phyloP scores from a whole-genome alignment of 2,888 invertebrate species.

The Operophtera brumata region DNA sequence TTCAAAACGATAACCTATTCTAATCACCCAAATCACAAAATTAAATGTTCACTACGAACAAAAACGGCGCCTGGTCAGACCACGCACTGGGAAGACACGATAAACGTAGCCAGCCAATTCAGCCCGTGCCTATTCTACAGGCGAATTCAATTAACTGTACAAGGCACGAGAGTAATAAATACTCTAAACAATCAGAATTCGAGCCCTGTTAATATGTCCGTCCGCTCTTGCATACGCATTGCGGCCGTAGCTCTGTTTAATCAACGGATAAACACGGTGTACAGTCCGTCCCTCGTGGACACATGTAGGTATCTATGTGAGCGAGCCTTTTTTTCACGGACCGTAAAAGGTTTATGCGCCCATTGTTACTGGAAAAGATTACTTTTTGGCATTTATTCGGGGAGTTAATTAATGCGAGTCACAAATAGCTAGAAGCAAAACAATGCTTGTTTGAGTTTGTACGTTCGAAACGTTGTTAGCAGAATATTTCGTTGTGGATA shows the following conservation, averaged over 20 bases:
- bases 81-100: conserved; percentile 68
- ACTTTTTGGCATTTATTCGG: conserved; percentile 61
- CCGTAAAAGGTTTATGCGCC: conserved; percentile 62
- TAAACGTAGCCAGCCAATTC: conserved; percentile 69
- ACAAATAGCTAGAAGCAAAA: conserved; percentile 48
- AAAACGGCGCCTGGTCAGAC: conserved; percentile 52
- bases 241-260: conserved; percentile 76
- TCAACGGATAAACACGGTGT: conserved; percentile 75
- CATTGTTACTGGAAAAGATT: conserved; percentile 59
- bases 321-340: conserved; percentile 43
- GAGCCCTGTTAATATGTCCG: conserved; percentile 79
- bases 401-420: conserved; percentile 63
- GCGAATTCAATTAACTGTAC: conserved; percentile 80
- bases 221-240: conserved; percentile 76
- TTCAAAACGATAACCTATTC: too few species aligned
- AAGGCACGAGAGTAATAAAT: conserved; percentile 79
- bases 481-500: too few species aligned
- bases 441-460: conserved; percentile 29
- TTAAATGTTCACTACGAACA: conserved; percentile 46
- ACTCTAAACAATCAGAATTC: conserved; percentile 81
- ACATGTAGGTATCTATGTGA: conserved; percentile 54
- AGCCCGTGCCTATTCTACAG: conserved; percentile 74
- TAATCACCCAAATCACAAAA: conserved; percentile 22
- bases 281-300: conserved; percentile 53
- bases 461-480: background rate